Base-by-base conservation (phyloP, 2,888 invertebrate species). In the Ophion slaviceki region DNA sequence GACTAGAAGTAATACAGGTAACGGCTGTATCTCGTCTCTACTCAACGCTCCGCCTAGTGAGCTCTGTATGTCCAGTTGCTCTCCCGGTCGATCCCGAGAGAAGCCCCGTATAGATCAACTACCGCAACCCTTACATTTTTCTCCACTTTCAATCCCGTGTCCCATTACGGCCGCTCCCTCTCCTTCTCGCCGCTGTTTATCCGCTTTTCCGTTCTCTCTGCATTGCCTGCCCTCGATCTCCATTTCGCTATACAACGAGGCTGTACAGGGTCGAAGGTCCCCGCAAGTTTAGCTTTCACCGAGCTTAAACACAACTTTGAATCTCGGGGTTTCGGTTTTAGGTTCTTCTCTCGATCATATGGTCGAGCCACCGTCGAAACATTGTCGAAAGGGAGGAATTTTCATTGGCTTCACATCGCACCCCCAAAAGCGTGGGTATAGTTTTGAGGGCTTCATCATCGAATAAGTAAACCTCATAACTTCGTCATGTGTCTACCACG, bases 321-420 rank as follows among this genome's bases (percentile, higher is more conserved):
- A 74, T 82, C 77, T 77, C 45, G 67, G 80, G 66, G 64, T 80
- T 86, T 82, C 61, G 77, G 76, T 86, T 86, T 82, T 86, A 80
- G 76, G 72, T 74, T 61, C 53, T 68, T 53, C 47, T 47, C 47
- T 47, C 47, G 1, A 47, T 11, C 47, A 14, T 47, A 14, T 4
- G 14, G 47, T 11, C 47, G 47, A 47, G 14, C 10, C 47, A 47
- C 14, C 10, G 47, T 14, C 10, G 3, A 14, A 47, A 47, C 47
- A 47, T 47, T 47, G 47, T 47, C 14, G 47, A 47, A 47, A 14
- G 14, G 47, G 14, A 14, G 14, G 47, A 14, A 47, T 14, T 11
- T 47, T 2, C 14, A 8, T 8, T 47, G 47, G 47, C 47, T 47
- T 47, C 14, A 3, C 47, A 14, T 47, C 4, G 14, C 14, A 47